Evolutionary conservation across 2,797 vertebrate species (phyloP), one percentile per base, ranked within the genome.

Genomic region (Smutsia gigantea): DNA sequence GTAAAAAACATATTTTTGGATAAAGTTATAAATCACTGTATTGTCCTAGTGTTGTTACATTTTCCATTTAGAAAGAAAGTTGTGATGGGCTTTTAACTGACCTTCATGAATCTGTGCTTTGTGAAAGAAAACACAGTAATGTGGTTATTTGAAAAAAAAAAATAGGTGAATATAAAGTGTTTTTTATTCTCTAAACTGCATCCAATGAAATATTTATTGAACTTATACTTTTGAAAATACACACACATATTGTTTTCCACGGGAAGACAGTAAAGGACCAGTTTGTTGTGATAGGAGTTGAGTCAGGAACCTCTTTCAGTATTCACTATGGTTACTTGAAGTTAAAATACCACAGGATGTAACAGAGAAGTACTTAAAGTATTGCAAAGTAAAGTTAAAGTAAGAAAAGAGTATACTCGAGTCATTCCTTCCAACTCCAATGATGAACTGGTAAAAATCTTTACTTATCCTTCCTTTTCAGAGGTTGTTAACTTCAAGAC

Each of bases 101-200:
- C 49, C 37, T n/a, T 83, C 31, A 71, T 79, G 78, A 95, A 42
- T 87, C 31, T 74, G 5, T 57, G 63, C 59, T 75, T 92, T 84
- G 49, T 92, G 59, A 94, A 25, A 75, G 29, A 39, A 51, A 94
- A 72, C 23, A 95, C 18, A 34, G 14, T 72, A 66, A 64, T 90
- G 12, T 85, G 29, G 21, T 92, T 66, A 21, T 93, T 37, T 92
- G 31, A 66, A 59, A 81, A 92, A 49, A 66, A 25, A n/a, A n/a
- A n/a, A n/a, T n/a, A 91, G 14, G 34, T 83, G 57, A 74, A 93
- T 61, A 75, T 74, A 79, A 86, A 93, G 37, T 55, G 18, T 87
- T 59, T 66, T 88, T 89, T 90, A 63, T 84, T 17, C 53, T 82
- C 29, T 85, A 83, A 89, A 92, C 89, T 96, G 11, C 17, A 53